phyloP scores from a whole-genome alignment of 1,140 invertebrate species.

The Penaeus vannamei region DNA sequence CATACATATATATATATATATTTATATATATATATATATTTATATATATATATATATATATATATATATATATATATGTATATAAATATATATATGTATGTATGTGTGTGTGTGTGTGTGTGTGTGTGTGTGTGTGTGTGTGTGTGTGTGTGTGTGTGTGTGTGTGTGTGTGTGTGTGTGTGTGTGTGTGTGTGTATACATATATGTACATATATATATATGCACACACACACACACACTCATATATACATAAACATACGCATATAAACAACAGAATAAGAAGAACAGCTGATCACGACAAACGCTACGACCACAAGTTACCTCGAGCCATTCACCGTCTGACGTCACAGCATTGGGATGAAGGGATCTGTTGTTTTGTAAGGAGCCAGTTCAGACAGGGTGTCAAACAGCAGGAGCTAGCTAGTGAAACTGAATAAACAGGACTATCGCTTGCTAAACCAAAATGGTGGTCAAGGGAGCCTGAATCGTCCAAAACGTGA shows the following conservation, averaged over 20 bases:
- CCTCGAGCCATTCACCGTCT: too few species aligned
- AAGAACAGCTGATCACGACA: neutral
- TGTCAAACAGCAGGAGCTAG: too few species aligned
- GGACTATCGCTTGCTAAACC: too few species aligned
- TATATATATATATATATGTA: conserved; percentile 33
- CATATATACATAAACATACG: neutral
- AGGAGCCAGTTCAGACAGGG: too few species aligned
- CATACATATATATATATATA: conserved; percentile 5
- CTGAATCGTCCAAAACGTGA: too few species aligned
- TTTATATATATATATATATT: conserved; percentile 18
- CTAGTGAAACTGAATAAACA: too few species aligned
- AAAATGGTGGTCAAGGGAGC: too few species aligned
- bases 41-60: conserved; percentile 36
- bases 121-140: neutral
- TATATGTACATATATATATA: neutral
- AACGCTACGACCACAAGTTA: too few species aligned
- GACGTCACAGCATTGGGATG: too few species aligned
- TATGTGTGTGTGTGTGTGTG: conserved; percentile 9
- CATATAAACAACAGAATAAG: neutral
- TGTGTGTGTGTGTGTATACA: neutral
- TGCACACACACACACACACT: too few species aligned
- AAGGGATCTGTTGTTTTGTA: too few species aligned
- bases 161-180: conserved; percentile 26
- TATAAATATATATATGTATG: conserved; percentile 16
- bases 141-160: neutral